Base-by-base conservation (phyloP, 2,888 invertebrate species). In the Troides helena region DNA sequence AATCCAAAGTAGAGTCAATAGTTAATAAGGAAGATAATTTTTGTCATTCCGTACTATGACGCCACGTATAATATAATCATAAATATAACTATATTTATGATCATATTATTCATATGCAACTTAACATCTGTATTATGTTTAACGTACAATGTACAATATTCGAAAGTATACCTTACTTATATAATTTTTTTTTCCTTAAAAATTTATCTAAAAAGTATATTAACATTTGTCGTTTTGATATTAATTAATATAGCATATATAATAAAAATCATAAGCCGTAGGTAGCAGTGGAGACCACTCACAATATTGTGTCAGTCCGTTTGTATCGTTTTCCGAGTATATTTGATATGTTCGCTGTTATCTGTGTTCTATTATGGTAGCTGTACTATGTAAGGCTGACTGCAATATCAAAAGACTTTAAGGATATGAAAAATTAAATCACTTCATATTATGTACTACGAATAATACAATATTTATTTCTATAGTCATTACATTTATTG, bases 261-360 rank as follows among this genome's bases (percentile, higher is more conserved):
- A 50, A 50, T 50, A 18, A 5, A 57, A 57, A 21, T 21, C n/a
- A 56, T n/a, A n/a, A n/a, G 5, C 2, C n/a, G 10, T 4, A 62
- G 67, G 59, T 18, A 23, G 17, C 23, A 39, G 23, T 25, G 17
- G 23, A 59, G 21, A 62, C 25, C 62, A 56, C 56, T 56, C 50
- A 17, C 39, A 64, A 59, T 64, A 59, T 68, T 59, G 64, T 65
- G 64, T 60, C 68, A 68, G 68, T 53, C 59, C 50, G 67, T 50
- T 46, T 62, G 63, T 68, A 64, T 68, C 64, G 53, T 59, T 68
- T 68, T 68, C 64, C 64, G 58, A 63, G 50, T 68, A 66, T 59
- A 68, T 68, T 68, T 64, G 68, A 68, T 65, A 68, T 64, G 68
- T 39, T 21, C 2, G 50, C 60, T 64, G 68, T 68, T 64, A 68